Evolutionary conservation across 2,888 invertebrate genomes (phyloP).

Genomic region (Trichopria drosophilae): DNA sequence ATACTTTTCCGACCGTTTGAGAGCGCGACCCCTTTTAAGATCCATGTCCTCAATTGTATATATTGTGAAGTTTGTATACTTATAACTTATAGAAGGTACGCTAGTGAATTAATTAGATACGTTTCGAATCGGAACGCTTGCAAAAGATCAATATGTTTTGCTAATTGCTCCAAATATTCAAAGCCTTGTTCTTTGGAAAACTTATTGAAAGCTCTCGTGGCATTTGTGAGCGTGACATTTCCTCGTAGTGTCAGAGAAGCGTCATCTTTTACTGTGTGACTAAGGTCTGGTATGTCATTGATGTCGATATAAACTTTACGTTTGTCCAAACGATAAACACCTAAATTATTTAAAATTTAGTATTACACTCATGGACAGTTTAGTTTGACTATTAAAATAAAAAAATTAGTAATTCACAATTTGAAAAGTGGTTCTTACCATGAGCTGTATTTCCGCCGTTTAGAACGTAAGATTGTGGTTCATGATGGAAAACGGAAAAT

Average conservation of each 20-base stretch:
- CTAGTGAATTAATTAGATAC: slow-evolving; percentile 65
- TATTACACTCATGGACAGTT: not conserved
- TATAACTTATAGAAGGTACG: too few species aligned
- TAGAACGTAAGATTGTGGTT: slow-evolving; percentile 63
- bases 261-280: slow-evolving; percentile 46
- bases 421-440: slow-evolving; percentile 59
- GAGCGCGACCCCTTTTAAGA: too few species aligned
- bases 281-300: slow-evolving; percentile 60
- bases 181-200: slow-evolving; percentile 60
- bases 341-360: slow-evolving; percentile 39
- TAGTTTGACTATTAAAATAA: not conserved
- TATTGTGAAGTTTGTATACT: too few species aligned
- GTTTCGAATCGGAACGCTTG: slow-evolving; percentile 73
- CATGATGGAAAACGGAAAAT: slow-evolving; percentile 61
- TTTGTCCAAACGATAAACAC: slow-evolving; percentile 58
- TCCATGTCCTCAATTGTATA: too few species aligned
- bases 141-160: slow-evolving; percentile 70
- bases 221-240: slow-evolving; percentile 63
- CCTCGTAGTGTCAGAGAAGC: slow-evolving; percentile 61
- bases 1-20: too few species aligned
- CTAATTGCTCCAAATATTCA: slow-evolving; percentile 64
- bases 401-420: not conserved
- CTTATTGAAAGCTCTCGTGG: slow-evolving; percentile 60
- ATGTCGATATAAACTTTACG: slow-evolving; percentile 60
- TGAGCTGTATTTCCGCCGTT: slow-evolving; percentile 77